A percentile compares a stretch with the other conserved stretches of the same genome.
Evolutionary conservation across 2,888 invertebrate genomes (phyloP).

Genomic region (Nemoura dubitans): DNA sequence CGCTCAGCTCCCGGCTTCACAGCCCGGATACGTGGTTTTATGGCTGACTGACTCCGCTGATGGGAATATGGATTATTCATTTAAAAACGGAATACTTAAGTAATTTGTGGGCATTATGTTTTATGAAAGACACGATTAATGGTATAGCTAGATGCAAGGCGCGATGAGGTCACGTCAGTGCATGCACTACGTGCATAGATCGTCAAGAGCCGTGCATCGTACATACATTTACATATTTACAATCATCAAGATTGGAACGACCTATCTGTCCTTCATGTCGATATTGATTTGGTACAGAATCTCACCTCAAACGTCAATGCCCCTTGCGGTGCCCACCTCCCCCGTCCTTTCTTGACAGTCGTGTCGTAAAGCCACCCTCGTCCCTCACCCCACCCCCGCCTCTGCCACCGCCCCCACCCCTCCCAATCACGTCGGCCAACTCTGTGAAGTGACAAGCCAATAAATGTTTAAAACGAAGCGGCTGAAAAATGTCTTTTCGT

Average conservation of each 20-base stretch:
- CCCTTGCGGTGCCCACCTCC: background rate
- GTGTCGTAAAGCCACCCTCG: background rate
- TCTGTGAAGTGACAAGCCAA: conserved; percentile 12
- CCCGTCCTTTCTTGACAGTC: background rate
- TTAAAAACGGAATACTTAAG: background rate
- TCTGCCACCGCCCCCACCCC: background rate
- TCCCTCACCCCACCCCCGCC: background rate
- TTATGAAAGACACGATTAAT: conserved; percentile 7
- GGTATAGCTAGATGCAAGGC: background rate
- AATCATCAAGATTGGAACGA: background rate
- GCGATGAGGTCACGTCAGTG: background rate
- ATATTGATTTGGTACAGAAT: background rate
- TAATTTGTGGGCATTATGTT: conserved; percentile 12
- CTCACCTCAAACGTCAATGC: conserved; percentile 12
- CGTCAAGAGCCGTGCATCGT: background rate
- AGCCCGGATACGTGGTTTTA: background rate
- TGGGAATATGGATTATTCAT: conserved; percentile 12
- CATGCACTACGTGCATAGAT: background rate
- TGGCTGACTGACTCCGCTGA: background rate
- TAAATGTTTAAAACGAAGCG: background rate
- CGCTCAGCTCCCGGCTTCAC: background rate
- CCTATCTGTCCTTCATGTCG: background rate
- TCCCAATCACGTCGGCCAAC: conserved; percentile 2
- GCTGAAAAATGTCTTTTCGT: background rate
- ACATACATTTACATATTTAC: background rate